Evolutionary conservation across 2,113 vertebrate species (phyloP), one percentile per base, ranked within the genome.

Genomic region (Pogona vitticeps): DNA sequence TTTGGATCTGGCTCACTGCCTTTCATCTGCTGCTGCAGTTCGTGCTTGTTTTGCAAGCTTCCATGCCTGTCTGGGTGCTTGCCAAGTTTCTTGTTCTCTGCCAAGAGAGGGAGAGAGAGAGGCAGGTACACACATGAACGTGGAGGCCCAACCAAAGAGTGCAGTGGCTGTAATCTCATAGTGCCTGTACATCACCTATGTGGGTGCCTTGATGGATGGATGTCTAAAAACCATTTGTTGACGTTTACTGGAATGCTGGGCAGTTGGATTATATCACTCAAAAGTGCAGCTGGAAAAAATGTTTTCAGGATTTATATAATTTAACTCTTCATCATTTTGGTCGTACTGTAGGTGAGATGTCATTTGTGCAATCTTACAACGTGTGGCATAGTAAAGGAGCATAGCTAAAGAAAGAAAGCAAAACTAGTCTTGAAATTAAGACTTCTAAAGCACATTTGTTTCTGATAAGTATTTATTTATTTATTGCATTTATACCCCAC

Each of bases 331-430:
- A 26, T 58, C 23, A 28, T 9, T 59, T n/a, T 80, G 76, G 36
- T 17, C 17, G 2, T 56, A 31, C 8, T 46, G 31, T 26, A 28
- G 33, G 2, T 63, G n/a, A 63, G 46, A 52, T 52, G 46, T 52
- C 46, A 52, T 63, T 18, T 63, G 0, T 63, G 18, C 65, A 31
- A 68, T 68, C 28, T 68, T 13, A 40, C 88, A 12, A 10, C 33
- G 61, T 84, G 88, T 91, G 80, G 40, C 83, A 82, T 88, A 89
- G 2, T n/a, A 88, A 7, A 78, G 83, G 80, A 88, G 80, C 83
- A 28, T 38, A 40, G 15, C 65, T 67, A 52, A 20, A 59, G 61
- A 83, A 76, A 6, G 89, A 85, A 38, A 63, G 42, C n/a, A 68
- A 77, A 42, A 31, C 5, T 87, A 7, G 92, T 70, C 76, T 26